These are phyloP conservation scores for Phenganax stokvisi DNA, from an alignment of 92 coral and sea anemone species.

Conservation along the genomic window DNA sequence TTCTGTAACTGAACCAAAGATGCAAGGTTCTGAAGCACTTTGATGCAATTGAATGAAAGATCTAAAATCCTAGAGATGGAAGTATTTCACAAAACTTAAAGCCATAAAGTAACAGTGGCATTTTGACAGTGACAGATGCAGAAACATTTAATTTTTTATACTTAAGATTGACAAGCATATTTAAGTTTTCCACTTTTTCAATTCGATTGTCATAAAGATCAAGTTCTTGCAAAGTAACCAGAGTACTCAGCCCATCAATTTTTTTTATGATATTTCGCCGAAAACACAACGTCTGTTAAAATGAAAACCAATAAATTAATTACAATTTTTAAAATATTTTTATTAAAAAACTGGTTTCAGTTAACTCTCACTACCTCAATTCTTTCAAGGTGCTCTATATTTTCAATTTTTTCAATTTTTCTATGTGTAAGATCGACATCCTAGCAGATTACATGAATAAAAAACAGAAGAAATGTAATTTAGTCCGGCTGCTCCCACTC, in stretches of 20 bases:
- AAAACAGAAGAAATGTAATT: background rate
- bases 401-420: conserved; percentile 76
- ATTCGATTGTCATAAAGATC: conserved; percentile 91
- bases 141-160: conserved; percentile 42
- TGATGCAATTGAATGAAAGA: conserved; percentile 79
- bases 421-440: conserved; percentile 94
- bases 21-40: conserved; percentile 64
- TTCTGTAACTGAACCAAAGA: conserved; percentile 61
- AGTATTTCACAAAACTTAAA: background rate
- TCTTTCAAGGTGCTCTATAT: conserved; percentile 48
- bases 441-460: conserved; percentile 33
- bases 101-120: background rate
- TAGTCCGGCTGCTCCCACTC: background rate
- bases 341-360: background rate
- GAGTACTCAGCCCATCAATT: conserved; percentile 72
- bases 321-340: background rate
- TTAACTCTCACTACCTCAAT: conserved; percentile 20
- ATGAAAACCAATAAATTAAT: background rate
- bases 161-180: conserved; percentile 59
- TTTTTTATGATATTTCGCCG: conserved; percentile 68
- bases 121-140: background rate
- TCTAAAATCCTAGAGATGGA: conserved; percentile 65
- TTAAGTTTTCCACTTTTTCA: conserved; percentile 67
- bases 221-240: conserved; percentile 72
- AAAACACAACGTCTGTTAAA: conserved; percentile 63